Evolutionary conservation across 2,113 vertebrate genomes (phyloP).

Genomic region (Poecile atricapillus): DNA sequence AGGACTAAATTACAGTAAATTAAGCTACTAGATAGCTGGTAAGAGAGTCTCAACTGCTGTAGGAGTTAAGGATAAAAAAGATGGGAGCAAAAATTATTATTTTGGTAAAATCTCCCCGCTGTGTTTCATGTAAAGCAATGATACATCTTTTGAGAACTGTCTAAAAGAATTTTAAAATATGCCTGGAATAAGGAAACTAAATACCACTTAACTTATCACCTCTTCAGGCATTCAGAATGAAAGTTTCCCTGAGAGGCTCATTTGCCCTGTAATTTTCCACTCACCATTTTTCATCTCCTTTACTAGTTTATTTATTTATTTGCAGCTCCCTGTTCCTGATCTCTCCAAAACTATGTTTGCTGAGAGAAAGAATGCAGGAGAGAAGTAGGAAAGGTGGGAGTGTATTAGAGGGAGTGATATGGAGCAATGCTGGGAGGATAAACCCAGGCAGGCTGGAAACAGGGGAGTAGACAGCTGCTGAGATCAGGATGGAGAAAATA

Average conservation of each 20-base stretch:
- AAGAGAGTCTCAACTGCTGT: neutral
- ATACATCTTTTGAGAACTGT: neutral
- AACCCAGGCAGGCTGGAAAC: neutral
- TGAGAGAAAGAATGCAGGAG: neutral
- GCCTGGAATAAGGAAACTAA: neutral
- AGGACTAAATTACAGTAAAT: slow-evolving; percentile 25
- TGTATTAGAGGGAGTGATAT: neutral
- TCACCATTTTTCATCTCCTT: neutral
- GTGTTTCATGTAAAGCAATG: neutral
- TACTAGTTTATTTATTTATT: neutral
- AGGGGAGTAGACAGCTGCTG: neutral
- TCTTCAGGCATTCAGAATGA: neutral
- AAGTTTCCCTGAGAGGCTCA: neutral
- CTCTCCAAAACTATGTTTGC: neutral
- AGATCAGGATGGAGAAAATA: neutral
- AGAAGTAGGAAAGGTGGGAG: neutral
- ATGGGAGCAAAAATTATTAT: neutral
- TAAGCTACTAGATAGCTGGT: neutral
- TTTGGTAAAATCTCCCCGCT: neutral
- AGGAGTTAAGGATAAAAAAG: neutral
- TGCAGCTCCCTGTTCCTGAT: neutral
- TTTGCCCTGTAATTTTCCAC: neutral
- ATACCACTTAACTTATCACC: neutral
- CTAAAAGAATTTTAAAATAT: neutral
- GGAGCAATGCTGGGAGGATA: neutral